Evolutionary conservation across 2,113 vertebrate genomes (phyloP).

Genomic region (Aspidoscelis tigris): DNA sequence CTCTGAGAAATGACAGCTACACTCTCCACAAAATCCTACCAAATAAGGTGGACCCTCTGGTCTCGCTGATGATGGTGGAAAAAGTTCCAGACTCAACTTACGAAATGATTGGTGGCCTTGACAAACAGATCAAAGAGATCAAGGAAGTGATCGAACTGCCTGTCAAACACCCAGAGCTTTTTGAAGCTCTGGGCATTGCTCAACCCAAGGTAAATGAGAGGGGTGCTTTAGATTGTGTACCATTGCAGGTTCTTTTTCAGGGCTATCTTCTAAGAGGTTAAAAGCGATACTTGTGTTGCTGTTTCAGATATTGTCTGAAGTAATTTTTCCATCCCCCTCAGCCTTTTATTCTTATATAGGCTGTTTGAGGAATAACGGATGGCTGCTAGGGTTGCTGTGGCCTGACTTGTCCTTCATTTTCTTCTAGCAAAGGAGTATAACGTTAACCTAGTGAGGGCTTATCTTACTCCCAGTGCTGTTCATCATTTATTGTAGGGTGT

Average conservation of each 20-base stretch:
- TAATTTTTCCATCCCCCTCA: background rate
- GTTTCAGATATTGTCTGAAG: background rate
- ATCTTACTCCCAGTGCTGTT: background rate
- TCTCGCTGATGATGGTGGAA: conserved; percentile 99
- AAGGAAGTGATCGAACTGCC: conserved; percentile 98
- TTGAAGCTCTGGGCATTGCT: conserved; percentile 95
- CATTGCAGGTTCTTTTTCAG: background rate
- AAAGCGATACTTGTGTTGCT: background rate
- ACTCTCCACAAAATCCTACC: conserved; percentile 98
- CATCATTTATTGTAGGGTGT: conserved; percentile 80
- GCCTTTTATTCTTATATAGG: background rate
- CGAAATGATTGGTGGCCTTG: conserved; percentile 97
- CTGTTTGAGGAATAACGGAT: background rate
- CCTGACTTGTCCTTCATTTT: too few relatives aligned
- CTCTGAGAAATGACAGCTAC: conserved; percentile 96
- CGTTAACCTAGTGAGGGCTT: background rate
- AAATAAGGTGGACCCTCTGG: conserved; percentile 97
- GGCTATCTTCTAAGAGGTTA: background rate
- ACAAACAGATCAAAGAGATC: conserved; percentile 99
- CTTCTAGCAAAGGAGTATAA: too few relatives aligned
- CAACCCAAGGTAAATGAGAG: conserved; percentile 88
- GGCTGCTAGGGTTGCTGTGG: background rate
- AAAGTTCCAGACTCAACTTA: conserved; percentile 98
- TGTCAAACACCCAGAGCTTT: conserved; percentile 96
- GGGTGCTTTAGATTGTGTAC: too few relatives aligned